Base-by-base conservation (phyloP, 2,113 vertebrate genomes). In the Psephotus haematonotus region DNA sequence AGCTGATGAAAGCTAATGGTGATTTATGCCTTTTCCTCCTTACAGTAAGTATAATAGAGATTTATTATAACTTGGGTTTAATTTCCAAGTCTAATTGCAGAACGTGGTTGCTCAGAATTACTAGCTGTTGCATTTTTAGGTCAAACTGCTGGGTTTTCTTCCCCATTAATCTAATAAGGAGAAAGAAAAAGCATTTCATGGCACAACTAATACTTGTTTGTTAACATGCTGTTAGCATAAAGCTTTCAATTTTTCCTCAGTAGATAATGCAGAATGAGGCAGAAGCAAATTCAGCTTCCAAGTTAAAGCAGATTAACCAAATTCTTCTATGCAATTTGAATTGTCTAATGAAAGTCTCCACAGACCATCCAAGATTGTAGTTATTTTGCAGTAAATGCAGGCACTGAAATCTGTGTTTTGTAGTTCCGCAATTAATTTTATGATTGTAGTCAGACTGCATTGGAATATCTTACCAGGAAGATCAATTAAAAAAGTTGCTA, bases 141-240 rank as follows among this genome's bases (percentile, higher is more conserved):
- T 92, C 82, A 77, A 63, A 72, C 35, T 49, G 14, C 44, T 59
- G 19, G 60, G 4, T 2, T 59, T 88, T 95, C 82, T 25, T 28
- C 60, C 82, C 46, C 18, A 23, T 67, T 93, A 94, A 96, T 93
- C 47, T 64, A 85, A 75, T 68, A 70, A 91, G 27, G 49, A 80
- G 49, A 63, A 68, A 74, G 57, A 88, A 93, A 92, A 63, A 63
- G 52, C 17, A 71, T 75, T 93, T 82, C 13, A 23, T 50, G 47
- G 20, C 59, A 33, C 62, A 57, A 64, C 47, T 95, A 92, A 94
- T 93, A 70, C 39, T 79, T 33, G 20, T 76, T 96, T 83, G 71
- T 92, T 94, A 95, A 87, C 31, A 64, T 70, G 31, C 59, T 53
- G 74, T 96, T 97, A 91, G 57, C 43, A 33, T 62, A 64, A 41